A percentile compares a stretch with the other conserved stretches of the same genome.
Conservation (phyloP, 1,140 invertebrate genomes). For the Aphelinus certus region DNA sequence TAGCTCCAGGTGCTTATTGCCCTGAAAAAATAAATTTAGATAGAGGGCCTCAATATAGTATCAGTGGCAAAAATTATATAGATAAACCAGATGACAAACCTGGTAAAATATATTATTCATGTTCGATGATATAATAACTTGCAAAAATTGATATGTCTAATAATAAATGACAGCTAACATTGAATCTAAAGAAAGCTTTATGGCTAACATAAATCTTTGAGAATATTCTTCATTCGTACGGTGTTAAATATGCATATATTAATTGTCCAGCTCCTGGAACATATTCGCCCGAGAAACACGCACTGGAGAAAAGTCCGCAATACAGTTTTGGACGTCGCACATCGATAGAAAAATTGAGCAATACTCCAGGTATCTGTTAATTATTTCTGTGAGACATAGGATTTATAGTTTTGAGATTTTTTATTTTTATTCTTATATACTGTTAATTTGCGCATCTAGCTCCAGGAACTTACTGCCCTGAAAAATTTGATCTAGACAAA, state of each 20-base stretch:
- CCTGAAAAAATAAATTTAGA: conserved; percentile 72
- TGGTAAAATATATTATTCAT: conserved; percentile 5
- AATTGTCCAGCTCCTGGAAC: background rate
- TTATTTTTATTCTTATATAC: no score
- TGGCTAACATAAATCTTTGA: no score
- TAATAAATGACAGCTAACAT: no score
- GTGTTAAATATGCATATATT: no score
- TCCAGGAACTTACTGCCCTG: conserved; percentile 71
- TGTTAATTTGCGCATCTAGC: conserved; percentile 48
- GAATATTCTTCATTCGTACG: no score
- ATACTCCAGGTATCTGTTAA: background rate
- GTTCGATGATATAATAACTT: no score
- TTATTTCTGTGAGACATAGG: no score
- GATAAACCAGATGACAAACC: conserved; percentile 52
- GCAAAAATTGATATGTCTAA: no score
- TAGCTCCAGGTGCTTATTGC: conserved; percentile 53
- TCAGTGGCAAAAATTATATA: conserved; percentile 27
- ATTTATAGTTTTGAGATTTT: no score
- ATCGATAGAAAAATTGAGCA: conserved; percentile 39
- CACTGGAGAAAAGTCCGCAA: conserved; percentile 64
- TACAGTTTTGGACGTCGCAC: conserved; percentile 42
- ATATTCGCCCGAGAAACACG: conserved; percentile 68
- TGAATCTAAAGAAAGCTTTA: no score
- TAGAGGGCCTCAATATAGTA: conserved; percentile 48
- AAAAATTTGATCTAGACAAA: conserved; percentile 70